Conservation (phyloP, 1,140 invertebrate genomes). For the Tachypleus tridentatus region DNA sequence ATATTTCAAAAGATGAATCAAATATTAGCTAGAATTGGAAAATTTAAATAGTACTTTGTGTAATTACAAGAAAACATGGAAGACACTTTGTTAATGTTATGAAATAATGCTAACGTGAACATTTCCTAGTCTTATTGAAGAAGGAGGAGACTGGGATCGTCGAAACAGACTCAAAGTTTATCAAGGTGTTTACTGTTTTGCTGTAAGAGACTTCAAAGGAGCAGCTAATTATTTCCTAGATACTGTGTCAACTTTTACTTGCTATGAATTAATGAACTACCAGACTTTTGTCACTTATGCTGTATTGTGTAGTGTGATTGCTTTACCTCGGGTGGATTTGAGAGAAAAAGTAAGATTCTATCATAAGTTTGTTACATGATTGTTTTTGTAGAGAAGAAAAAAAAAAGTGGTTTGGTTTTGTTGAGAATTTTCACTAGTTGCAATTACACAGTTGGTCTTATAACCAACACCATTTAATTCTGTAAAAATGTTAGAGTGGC, state of each 20-base stretch:
- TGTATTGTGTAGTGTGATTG: conserved; percentile 74
- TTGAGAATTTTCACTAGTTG: too few species aligned
- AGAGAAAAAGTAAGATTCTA: conserved; percentile 52
- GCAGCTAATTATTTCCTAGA: conserved; percentile 93
- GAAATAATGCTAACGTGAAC: not conserved
- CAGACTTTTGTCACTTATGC: conserved; percentile 81
- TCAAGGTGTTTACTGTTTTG: conserved; percentile 85
- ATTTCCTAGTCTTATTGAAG: conserved; percentile 66
- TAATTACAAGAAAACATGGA: too few species aligned
- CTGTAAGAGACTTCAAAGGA: conserved; percentile 89
- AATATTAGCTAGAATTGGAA: too few species aligned
- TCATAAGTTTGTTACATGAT: too few species aligned
- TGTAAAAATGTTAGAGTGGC: too few species aligned
- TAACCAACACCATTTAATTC: too few species aligned
- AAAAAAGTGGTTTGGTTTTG: too few species aligned
- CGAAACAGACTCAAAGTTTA: conserved; percentile 84
- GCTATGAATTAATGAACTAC: conserved; percentile 97
- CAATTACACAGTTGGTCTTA: too few species aligned
- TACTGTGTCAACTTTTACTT: conserved; percentile 98
- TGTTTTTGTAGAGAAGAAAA: too few species aligned
- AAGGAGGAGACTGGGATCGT: conserved; percentile 98
- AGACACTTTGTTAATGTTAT: too few species aligned
- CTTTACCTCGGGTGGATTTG: conserved; percentile 65
- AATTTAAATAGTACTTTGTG: too few species aligned
- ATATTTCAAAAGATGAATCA: too few species aligned